Conservation (phyloP, 2,113 vertebrate genomes). For the Brienomyrus brachyistius region DNA sequence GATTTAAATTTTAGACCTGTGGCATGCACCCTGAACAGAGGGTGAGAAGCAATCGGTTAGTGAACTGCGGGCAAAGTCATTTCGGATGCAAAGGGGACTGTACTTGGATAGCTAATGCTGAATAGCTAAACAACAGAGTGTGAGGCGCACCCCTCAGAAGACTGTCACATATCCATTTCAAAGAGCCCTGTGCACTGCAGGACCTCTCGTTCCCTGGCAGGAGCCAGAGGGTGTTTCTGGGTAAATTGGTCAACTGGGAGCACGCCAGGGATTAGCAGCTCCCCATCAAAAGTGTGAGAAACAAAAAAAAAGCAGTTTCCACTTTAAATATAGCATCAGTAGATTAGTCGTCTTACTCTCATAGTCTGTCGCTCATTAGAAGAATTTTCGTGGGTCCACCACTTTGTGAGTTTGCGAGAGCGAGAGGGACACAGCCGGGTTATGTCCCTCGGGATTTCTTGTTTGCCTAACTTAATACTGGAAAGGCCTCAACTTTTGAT, state of each 20-base stretch:
- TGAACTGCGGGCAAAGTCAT: background rate
- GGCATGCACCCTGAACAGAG: background rate
- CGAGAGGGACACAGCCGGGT: background rate
- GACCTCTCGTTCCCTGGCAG: background rate
- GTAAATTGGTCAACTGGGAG: conserved; percentile 14
- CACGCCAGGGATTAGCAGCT: background rate
- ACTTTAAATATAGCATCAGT: background rate
- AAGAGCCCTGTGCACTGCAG: background rate
- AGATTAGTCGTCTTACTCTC: background rate
- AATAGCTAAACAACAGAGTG: background rate
- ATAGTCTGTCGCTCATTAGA: background rate
- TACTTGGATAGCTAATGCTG: background rate
- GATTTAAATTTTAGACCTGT: background rate
- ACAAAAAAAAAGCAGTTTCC: background rate
- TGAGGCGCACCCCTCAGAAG: background rate
- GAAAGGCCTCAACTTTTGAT: background rate
- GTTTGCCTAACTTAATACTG: background rate
- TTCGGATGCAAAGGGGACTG: background rate
- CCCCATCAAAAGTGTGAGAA: background rate
- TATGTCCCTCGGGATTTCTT: background rate
- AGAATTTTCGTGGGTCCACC: background rate
- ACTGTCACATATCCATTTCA: conserved; percentile 15
- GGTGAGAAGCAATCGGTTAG: background rate
- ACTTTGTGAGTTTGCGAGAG: background rate
- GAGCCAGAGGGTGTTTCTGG: conserved; percentile 21